Percentiles rank a stretch among this genome's conserved stretches.
Evolutionary conservation across 2,888 invertebrate genomes (phyloP).

Genomic region (Priocnemis perturbator): DNA sequence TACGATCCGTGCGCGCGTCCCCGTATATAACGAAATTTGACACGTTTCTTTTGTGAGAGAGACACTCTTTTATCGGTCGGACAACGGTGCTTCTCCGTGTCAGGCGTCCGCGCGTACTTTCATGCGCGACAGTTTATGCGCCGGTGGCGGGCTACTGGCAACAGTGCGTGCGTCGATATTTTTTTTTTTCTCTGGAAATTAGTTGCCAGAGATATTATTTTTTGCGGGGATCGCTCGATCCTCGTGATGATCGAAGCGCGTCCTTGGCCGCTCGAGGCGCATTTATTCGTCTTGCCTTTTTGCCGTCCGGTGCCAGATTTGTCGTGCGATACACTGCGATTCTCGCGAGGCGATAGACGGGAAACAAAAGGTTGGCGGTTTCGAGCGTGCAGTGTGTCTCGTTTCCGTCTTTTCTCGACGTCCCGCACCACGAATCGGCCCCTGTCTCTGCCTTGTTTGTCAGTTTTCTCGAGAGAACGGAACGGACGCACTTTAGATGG

Average conservation of each 20-base stretch:
- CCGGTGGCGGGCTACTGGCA: conserved; percentile 3
- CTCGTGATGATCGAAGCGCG: not conserved
- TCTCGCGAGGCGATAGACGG: conserved; percentile 35
- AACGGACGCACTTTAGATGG: conserved; percentile 63
- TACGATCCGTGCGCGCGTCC: not conserved
- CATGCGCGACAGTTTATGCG: too few species aligned
- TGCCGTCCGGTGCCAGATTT: conserved; percentile 20
- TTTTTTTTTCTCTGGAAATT: not conserved
- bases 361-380: conserved; percentile 27
- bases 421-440: not conserved
- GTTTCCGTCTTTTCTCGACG: conserved; percentile 18
- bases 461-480: not conserved
- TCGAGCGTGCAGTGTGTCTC: conserved; percentile 26
- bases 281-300: too few species aligned
- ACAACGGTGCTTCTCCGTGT: conserved; percentile 56
- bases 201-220: not conserved
- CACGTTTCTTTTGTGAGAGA: conserved; percentile 51
- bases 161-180: conserved; percentile 5
- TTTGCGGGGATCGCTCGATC: not conserved
- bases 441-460: too few species aligned
- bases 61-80: conserved; percentile 66
- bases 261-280: too few species aligned
- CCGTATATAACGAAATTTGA: conserved; percentile 55
- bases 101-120: not conserved
- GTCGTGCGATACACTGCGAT: conserved; percentile 24